Percentiles rank a stretch among this genome's conserved stretches.
These are phyloP conservation scores for Hoplodrina ambigua DNA, from an alignment of 2,888 invertebrate genomes.

Conservation along the genomic window DNA sequence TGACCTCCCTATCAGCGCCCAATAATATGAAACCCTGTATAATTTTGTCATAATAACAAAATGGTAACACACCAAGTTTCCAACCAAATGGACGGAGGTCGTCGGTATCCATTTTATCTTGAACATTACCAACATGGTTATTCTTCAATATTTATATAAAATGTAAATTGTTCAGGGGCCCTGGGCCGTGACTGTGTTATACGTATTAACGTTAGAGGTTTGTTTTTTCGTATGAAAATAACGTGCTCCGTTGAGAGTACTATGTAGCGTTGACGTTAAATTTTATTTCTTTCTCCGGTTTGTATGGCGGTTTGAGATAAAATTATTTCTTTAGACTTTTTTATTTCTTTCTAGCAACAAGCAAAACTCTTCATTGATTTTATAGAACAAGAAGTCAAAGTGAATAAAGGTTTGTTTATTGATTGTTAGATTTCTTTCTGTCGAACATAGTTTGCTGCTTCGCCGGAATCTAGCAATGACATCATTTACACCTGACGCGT, in stretches of 20 bases:
- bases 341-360: conserved; percentile 8
- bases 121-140: conserved; percentile 69
- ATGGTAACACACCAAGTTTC: conserved; percentile 40
- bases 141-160: conserved; percentile 80
- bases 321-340: conserved; percentile 18
- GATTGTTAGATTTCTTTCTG: background rate
- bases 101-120: conserved; percentile 67
- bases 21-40: conserved; percentile 18
- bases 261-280: conserved; percentile 65
- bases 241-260: conserved; percentile 68
- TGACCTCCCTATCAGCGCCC: conserved; percentile 7
- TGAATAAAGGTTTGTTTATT: background rate
- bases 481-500: background rate
- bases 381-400: background rate
- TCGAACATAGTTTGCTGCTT: background rate
- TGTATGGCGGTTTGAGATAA: conserved; percentile 35
- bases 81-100: conserved; percentile 55
- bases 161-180: conserved; percentile 81
- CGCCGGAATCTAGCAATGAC: background rate
- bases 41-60: conserved; percentile 34
- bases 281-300: conserved; percentile 63
- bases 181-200: conserved; percentile 68
- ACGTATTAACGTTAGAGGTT: conserved; percentile 65
- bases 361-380: background rate
- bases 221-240: conserved; percentile 75